Base-by-base conservation (phyloP, 2,113 vertebrate genomes). In the Vicugna pacos region DNA sequence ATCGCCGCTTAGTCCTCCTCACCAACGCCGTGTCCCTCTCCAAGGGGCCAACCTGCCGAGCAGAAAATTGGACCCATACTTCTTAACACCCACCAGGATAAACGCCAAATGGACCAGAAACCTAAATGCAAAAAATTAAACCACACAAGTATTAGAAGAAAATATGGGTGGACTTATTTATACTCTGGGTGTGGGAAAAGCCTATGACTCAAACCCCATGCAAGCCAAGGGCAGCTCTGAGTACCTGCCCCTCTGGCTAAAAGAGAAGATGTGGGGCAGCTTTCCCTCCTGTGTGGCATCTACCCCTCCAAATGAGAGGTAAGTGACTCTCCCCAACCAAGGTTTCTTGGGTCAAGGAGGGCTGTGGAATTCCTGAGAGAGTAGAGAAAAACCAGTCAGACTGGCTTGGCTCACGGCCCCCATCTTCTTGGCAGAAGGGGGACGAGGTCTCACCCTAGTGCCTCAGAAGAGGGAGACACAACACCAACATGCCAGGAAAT, bases 111-210 rank as follows among this genome's bases (percentile, higher is more conserved):
- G 69, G 17, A 64, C 35, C 75, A 90, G 69, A 86, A 54, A 86
- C 32, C 5, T 62, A 73, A 52, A 22, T 28, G 38, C 80, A 52
- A 60, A 89, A 91, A 70, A 28, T 54, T 26, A 89, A 94, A 26
- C 38, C 79, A 14, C 69, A 54, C 56, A 77, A 35, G 14, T 9
- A 54, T 46, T 65, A 60, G 52, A 42, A 76, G 86, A 91, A 67
- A 95, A 64, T 17, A 50, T 22, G 14, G 50, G n/a, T 32, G 79
- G 73, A 28, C 72, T 91, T 86, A 65, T 76, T 97, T 35, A 69
- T 35, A 65, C n/a, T 26, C 46, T 76, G 58, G 32, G 35, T 38
- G 30, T 76, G 54, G 38, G 32, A 11, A 77, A 87, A 65, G 54
- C 60, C 70, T 91, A 2, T 11, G 28, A 58, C n/a, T 86, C 73